A percentile compares a stretch with the other conserved stretches of the same genome.
Evolutionary conservation across 2,113 vertebrate genomes (phyloP).

Genomic region (Panthera tigris): DNA sequence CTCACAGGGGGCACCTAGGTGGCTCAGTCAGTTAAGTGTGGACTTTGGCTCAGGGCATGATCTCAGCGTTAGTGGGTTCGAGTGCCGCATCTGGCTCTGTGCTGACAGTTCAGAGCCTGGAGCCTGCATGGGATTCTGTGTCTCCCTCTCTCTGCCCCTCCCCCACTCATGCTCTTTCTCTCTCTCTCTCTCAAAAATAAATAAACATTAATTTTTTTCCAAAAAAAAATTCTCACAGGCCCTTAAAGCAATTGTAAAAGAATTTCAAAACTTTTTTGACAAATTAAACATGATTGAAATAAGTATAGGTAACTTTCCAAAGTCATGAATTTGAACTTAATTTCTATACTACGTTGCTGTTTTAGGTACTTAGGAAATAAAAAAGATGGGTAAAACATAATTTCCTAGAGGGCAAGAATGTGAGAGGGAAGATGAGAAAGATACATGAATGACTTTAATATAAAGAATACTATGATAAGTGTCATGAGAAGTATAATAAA

Average conservation of each 20-base stretch:
- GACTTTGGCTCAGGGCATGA: too few species aligned
- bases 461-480: slow-evolving; percentile 42
- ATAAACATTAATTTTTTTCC: too few species aligned
- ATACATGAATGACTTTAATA: neutral
- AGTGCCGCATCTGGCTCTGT: too few species aligned
- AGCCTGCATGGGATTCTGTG: too few species aligned
- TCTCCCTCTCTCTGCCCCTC: too few species aligned
- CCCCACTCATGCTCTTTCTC: too few species aligned
- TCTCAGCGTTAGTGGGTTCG: too few species aligned
- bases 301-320: slow-evolving; percentile 36
- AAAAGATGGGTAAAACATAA: slow-evolving; percentile 28
- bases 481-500: slow-evolving; percentile 18
- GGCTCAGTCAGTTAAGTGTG: too few species aligned
- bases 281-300: slow-evolving; percentile 46
- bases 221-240: neutral
- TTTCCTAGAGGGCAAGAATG: slow-evolving; percentile 3
- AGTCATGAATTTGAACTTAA: too few species aligned
- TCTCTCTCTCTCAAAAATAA: too few species aligned
- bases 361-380: slow-evolving; percentile 18
- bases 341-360: neutral
- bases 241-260: slow-evolving; percentile 49
- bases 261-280: slow-evolving; percentile 45
- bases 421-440: slow-evolving; percentile 26
- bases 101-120: too few species aligned
- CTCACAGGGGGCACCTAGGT: neutral